These are phyloP conservation scores for Apogon hyalosoma DNA, from an alignment of 2,797 vertebrate species.

Conservation along the genomic window DNA sequence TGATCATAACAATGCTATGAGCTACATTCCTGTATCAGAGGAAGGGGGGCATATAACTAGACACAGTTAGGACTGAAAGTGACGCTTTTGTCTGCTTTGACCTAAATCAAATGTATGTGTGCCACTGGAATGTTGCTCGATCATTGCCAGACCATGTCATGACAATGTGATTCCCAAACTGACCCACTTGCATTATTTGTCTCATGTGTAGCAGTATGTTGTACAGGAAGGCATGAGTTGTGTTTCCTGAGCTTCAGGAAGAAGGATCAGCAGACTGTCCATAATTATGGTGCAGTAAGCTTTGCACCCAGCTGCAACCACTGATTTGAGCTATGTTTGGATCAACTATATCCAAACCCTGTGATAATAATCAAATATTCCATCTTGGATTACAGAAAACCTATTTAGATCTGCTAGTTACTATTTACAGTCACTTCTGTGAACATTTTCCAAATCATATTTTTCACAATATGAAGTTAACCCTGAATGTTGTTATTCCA, in stretches of 20 bases:
- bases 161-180: conserved; percentile 71
- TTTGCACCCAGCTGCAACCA: conserved; percentile 62
- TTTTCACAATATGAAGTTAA: conserved; percentile 1
- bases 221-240: conserved; percentile 80
- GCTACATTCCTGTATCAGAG: conserved; percentile 71
- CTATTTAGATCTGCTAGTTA: conserved; percentile 19
- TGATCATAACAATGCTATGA: conserved; percentile 73
- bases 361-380: conserved; percentile 33
- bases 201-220: conserved; percentile 50
- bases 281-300: conserved; percentile 74
- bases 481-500: conserved; percentile 14
- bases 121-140: conserved; percentile 65
- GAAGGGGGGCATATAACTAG: conserved; percentile 58
- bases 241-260: conserved; percentile 85
- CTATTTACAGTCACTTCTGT: conserved; percentile 10
- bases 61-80: conserved; percentile 65
- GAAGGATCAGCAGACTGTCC: conserved; percentile 80
- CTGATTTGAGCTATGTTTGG: conserved; percentile 68
- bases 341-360: conserved; percentile 33
- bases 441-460: conserved; percentile 19
- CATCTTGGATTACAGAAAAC: conserved; percentile 28
- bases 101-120: conserved; percentile 75
- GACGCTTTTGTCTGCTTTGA: conserved; percentile 79
- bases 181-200: conserved; percentile 76
- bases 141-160: conserved; percentile 64